These are phyloP conservation scores for Rhinoptilus africanus DNA, from an alignment of 2,113 vertebrate genomes.

Conservation along the genomic window DNA sequence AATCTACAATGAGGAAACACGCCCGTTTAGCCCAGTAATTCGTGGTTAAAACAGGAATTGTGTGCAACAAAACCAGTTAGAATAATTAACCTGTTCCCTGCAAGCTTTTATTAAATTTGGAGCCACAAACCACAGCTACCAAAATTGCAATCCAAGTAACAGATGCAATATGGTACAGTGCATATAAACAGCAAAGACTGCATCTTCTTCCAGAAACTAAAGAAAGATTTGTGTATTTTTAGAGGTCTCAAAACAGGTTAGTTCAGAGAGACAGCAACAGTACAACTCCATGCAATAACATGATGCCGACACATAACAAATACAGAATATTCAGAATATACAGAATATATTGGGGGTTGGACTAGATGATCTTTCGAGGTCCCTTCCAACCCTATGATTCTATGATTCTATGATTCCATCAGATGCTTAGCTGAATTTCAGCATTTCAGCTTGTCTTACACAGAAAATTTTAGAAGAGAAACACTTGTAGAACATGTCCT, in stretches of 20 bases:
- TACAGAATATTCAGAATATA: background rate
- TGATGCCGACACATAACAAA: accelerated
- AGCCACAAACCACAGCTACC: background rate
- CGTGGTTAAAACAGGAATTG: background rate
- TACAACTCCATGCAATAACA: background rate
- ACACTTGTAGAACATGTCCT: background rate
- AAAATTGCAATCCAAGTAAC: background rate
- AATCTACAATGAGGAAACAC: background rate
- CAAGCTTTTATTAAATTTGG: background rate
- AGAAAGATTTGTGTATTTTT: accelerated
- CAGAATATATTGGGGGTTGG: too few relatives aligned
- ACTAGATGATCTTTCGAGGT: too few relatives aligned
- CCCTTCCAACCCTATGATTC: too few relatives aligned
- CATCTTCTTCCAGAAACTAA: background rate
- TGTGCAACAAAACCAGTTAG: background rate
- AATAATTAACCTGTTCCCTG: background rate
- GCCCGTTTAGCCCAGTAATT: background rate
- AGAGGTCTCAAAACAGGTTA: background rate
- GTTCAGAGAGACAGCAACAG: background rate
- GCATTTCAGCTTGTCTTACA: background rate
- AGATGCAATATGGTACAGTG: background rate
- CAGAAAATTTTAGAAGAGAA: background rate
- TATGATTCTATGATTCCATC: too few relatives aligned
- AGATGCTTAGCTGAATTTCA: background rate
- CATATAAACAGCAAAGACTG: background rate